Base-by-base conservation (phyloP, 2,888 invertebrate species). In the Sarcophaga subvicina region DNA sequence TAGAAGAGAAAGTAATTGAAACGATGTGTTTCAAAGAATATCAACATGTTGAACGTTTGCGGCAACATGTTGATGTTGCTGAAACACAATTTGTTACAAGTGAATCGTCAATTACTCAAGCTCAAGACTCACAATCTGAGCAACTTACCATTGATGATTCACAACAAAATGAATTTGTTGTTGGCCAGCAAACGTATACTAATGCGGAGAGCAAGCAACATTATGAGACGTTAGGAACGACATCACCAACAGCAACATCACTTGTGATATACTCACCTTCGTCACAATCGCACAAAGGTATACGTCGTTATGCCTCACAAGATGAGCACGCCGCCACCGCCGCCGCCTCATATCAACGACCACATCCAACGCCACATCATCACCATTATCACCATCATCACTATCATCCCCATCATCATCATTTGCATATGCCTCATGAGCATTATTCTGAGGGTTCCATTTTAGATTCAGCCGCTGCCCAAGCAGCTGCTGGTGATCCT, bases 231-330 rank as follows among this genome's bases (percentile, higher is more conserved):
- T 72, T 88, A 89, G 78, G 78, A 82, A 22, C 86, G 70, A 62
- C 67, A 72, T 91, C 89, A 89, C 92, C 90, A 83, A 92, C 93
- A 89, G 91, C 92, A 78, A 91, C 91, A 88, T 92, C 92, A n/a
- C 89, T 92, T 88, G 92, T 92, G 88, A 90, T 92, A 75, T 90
- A 89, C 71, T 91, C 92, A 80, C 92, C 92, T 49, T 91, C 93
- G 88, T 89, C 91, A 86, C 90, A 91, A 88, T 92, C 92, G 89
- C 92, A 92, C 89, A 91, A 91, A 88, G 89, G 90, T 71, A 90
- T 90, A 87, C 88, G 89, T 37, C 89, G 89, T 59, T 89, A 89
- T 89, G 89, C 89, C 71, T 90, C 90, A 75, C 89, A 90, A 63
- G 83, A 89, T 69, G 88, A 89, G 70, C 78, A 80, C 60, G 86